These are phyloP conservation scores for Chrysogorgia sp. DNA, from an alignment of 92 coral and sea anemone species.

Conservation along the genomic window DNA sequence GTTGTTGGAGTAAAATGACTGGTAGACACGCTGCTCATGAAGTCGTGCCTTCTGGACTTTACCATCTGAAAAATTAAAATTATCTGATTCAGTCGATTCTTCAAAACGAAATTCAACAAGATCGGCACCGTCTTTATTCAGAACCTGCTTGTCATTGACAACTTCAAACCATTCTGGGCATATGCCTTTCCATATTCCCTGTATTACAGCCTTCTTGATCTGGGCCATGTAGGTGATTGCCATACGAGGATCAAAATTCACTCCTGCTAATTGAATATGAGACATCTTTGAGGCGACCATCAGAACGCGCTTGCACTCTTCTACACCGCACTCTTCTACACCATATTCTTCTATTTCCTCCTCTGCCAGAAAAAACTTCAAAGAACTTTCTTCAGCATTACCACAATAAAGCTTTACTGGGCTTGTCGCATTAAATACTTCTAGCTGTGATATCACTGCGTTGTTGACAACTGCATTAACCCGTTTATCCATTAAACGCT, in stretches of 20 bases:
- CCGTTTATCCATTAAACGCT: slow-evolving; percentile 11
- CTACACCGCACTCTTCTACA: slow-evolving; percentile 48
- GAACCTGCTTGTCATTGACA: slow-evolving; percentile 1
- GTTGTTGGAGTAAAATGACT: background rate
- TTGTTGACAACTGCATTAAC: slow-evolving; percentile 23
- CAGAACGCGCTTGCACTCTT: slow-evolving; percentile 39
- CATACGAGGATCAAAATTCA: slow-evolving; percentile 50
- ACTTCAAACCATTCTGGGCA: slow-evolving; percentile 32
- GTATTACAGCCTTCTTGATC: slow-evolving; percentile 47
- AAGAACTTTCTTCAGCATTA: slow-evolving; percentile 30
- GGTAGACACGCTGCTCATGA: background rate
- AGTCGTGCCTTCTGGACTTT: background rate
- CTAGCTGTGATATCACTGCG: slow-evolving; percentile 21
- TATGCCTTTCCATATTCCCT: slow-evolving; percentile 25
- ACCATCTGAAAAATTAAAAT: background rate
- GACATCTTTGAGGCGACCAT: slow-evolving; percentile 41
- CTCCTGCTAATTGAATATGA: slow-evolving; percentile 44
- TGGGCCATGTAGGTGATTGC: slow-evolving; percentile 37
- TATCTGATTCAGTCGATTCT: background rate
- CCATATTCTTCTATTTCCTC: slow-evolving; percentile 20
- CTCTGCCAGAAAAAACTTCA: no score
- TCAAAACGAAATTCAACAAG: background rate
- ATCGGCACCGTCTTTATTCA: background rate
- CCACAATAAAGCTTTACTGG: slow-evolving; percentile 42
- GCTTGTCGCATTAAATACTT: slow-evolving; percentile 35